A percentile compares a stretch with the other conserved stretches of the same genome.
These are phyloP conservation scores for Ditylenchus weischeri DNA, from an alignment of 2,888 invertebrate species.

Conservation along the genomic window DNA sequence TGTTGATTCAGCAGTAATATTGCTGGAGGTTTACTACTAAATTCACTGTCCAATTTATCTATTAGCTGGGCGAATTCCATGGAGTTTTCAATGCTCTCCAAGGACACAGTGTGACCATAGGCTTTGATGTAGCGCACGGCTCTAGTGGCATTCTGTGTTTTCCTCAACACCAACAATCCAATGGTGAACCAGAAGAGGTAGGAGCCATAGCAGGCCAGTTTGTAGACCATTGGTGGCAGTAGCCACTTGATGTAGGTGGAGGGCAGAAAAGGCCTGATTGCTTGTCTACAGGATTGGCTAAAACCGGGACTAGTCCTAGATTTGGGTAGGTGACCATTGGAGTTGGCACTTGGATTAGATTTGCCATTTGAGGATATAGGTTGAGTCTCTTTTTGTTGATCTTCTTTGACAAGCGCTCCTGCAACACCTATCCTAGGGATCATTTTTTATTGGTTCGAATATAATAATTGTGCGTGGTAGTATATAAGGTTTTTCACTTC, in stretches of 20 bases:
- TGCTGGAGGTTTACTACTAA: constrained; percentile 49
- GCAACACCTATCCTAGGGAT: too few relatives aligned
- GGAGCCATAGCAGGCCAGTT: constrained; percentile 25
- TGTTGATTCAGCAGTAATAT: constrained; percentile 56
- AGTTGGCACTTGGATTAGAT: too few relatives aligned
- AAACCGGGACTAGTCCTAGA: not conserved
- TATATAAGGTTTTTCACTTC: too few relatives aligned
- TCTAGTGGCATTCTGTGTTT: constrained; percentile 53
- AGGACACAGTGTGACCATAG: constrained; percentile 46
- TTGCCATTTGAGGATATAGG: too few relatives aligned
- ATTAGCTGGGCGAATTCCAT: constrained; percentile 44
- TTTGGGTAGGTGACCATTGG: too few relatives aligned
- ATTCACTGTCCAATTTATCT: constrained; percentile 39
- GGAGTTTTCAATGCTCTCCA: constrained; percentile 49
- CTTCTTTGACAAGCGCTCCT: too few relatives aligned
- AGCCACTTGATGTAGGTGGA: not conserved
- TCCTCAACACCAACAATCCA: constrained; percentile 47
- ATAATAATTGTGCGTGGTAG: too few relatives aligned
- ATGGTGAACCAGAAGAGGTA: constrained; percentile 33
- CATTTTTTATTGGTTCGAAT: too few relatives aligned
- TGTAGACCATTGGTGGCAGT: constrained; percentile 10
- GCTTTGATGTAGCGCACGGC: constrained; percentile 55
- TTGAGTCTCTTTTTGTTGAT: too few relatives aligned
- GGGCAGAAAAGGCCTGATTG: not conserved
- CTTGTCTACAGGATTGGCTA: not conserved